phyloP scores from a whole-genome alignment of 2,113 vertebrate genomes.

The Aleadryas rufinucha region DNA sequence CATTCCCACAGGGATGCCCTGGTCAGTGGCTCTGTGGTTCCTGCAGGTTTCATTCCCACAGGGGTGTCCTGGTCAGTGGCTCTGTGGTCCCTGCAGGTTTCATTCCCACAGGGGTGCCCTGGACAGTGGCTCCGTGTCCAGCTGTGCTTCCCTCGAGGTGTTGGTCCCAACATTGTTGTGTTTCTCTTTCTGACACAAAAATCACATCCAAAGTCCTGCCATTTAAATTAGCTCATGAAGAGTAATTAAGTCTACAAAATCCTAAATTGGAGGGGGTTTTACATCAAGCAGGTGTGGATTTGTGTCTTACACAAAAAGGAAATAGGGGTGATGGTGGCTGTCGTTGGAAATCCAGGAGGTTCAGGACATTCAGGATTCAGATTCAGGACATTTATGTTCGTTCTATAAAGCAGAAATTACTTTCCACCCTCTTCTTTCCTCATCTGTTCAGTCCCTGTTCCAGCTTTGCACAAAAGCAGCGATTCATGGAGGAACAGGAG shows the following conservation, averaged over 20 bases:
- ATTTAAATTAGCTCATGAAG: neutral
- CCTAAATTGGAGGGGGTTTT: neutral
- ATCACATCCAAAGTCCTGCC: neutral
- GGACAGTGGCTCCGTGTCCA: neutral
- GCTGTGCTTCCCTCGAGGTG: neutral
- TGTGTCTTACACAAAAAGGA: neutral
- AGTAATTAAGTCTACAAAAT: neutral
- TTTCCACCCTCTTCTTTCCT: neutral
- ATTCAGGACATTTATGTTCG: neutral
- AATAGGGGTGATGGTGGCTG: neutral
- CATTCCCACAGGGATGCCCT: too few relatives aligned
- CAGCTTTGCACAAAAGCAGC: neutral
- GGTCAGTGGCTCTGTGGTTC: too few relatives aligned
- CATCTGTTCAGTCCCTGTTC: neutral
- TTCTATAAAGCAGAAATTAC: neutral
- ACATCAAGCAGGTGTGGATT: rapidly evolving
- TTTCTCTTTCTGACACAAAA: neutral
- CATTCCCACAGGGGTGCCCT: neutral
- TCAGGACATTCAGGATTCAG: neutral
- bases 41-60: neutral
- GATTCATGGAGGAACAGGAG: neutral
- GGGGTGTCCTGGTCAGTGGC: neutral
- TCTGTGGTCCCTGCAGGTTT: neutral
- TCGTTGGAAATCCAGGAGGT: rapidly evolving
- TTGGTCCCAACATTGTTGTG: rapidly evolving